Percentiles rank a stretch among this genome's conserved stretches.
These are phyloP conservation scores for Diplolepis rosae DNA, from an alignment of 2,888 invertebrate species.

Conservation along the genomic window DNA sequence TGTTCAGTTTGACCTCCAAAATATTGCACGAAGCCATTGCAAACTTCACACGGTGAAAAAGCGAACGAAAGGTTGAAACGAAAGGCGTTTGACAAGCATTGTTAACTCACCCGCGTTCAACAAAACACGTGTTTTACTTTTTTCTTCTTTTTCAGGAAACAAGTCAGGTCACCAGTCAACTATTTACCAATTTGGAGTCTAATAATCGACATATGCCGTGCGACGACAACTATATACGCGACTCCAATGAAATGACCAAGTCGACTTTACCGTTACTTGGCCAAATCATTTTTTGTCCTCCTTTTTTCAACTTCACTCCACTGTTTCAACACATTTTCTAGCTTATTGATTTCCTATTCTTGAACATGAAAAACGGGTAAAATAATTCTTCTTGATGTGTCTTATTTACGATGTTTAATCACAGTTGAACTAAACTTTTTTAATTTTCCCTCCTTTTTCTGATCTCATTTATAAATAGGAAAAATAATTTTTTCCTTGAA, in stretches of 20 bases:
- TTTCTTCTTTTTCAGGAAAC: not conserved
- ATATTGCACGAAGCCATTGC: constrained; percentile 1
- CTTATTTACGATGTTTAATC: too few relatives aligned
- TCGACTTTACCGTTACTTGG: not conserved
- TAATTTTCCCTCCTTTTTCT: not conserved
- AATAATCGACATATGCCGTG: constrained; percentile 1
- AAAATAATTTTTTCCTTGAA: too few relatives aligned
- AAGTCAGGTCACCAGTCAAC: not conserved
- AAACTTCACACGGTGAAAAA: constrained; percentile 5
- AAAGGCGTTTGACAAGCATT: not conserved
- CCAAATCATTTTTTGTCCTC: not conserved
- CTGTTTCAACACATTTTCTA: too few relatives aligned
- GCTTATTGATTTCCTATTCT: too few relatives aligned
- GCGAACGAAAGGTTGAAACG: not conserved
- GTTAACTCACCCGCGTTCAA: not conserved
- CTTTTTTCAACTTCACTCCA: not conserved
- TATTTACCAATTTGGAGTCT: not conserved
- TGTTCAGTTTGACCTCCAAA: constrained; percentile 24
- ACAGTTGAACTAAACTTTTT: too few relatives aligned
- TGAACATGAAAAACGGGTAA: too few relatives aligned
- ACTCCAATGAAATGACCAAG: not conserved
- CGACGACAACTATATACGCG: not conserved
- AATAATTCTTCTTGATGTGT: too few relatives aligned
- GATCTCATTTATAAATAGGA: too few relatives aligned
- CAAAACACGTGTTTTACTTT: not conserved